Base-by-base conservation (phyloP, 2,113 vertebrate species). In the Leptobrachium leishanense region DNA sequence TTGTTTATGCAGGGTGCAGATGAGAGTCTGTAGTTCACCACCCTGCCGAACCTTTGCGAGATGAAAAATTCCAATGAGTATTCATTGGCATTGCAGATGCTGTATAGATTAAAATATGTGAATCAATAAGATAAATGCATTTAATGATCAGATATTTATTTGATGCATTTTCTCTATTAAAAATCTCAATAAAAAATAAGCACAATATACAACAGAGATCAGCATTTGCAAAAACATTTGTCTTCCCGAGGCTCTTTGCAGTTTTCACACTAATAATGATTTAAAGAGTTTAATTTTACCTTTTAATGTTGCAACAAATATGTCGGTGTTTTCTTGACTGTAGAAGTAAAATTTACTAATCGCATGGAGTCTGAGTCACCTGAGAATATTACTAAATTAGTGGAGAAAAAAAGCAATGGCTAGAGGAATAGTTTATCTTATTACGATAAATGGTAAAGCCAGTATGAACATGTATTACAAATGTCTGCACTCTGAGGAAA, bases 71-170 rank as follows among this genome's bases (percentile, higher is more conserved):
- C 43, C 12, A 41, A 1, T 8, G 44, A 41, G 55, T 39, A 71
- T 46, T 59, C 31, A 64, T 62, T 64, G 68, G 55, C 59, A 71
- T 70, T 71, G 57, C 55, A 78, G 68, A 78, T 64, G 71, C 12
- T 53, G 43, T 78, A 70, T 42, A 63, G 68, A 71, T 71, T 63
- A 71, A 71, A 59, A 71, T 31, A 31, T 46, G 76, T 78, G 76
- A 78, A 78, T 78, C 76, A 78, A 71, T 71, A 78, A 71, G 76
- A 78, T 78, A 64, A 71, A 78, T 78, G 68, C 46, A 43, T 72
- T 78, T 78, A 78, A 78, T 78, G 76, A 78, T 63, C 68, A 78
- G 43, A 71, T 71, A 72, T 78, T 78, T 72, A 72, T 64, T 39
- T 72, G 76, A 78, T 72, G 68, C 68, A 78, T 78, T 15, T 40